These are phyloP conservation scores for Corvus hawaiiensis DNA, from an alignment of 2,113 vertebrate species.

Conservation along the genomic window DNA sequence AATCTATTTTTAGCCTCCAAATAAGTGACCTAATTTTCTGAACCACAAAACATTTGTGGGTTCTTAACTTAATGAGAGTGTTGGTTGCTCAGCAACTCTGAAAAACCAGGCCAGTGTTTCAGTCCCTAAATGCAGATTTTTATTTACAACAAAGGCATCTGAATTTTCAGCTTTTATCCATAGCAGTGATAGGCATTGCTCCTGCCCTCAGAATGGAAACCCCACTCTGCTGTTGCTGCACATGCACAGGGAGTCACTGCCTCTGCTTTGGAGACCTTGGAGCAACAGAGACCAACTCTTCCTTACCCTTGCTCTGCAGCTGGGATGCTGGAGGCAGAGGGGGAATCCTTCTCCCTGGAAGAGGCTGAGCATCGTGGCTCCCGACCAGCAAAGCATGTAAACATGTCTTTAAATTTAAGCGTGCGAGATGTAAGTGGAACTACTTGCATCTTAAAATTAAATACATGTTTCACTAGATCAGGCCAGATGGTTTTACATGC, in stretches of 20 bases:
- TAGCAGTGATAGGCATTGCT: not conserved
- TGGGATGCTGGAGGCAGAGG: not conserved
- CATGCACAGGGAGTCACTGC: not conserved
- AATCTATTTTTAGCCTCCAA: not conserved
- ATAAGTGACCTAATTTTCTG: slow-evolving; percentile 10
- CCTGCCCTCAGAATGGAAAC: not conserved
- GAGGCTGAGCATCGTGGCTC: not conserved
- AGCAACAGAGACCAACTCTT: not conserved
- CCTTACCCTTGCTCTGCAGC: fast-evolving
- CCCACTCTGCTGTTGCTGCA: not conserved
- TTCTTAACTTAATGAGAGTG: not conserved
- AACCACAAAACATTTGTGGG: not conserved
- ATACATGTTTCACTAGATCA: slow-evolving; percentile 54
- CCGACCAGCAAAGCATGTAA: slow-evolving; percentile 24
- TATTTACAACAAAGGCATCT: not conserved
- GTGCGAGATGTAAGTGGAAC: slow-evolving; percentile 23
- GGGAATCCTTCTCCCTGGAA: not conserved
- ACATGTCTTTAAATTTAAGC: slow-evolving; percentile 38
- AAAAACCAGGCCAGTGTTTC: not conserved
- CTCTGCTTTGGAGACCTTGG: not conserved
- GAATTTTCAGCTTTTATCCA: not conserved
- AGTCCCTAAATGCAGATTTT: not conserved
- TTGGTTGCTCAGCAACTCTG: slow-evolving; percentile 42
- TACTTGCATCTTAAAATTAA: slow-evolving; percentile 62
- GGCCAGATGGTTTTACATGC: slow-evolving; percentile 57